phyloP scores from a whole-genome alignment of 30 jellyfish, hydroid and myxozoan genomes.

The Cassiopea andromeda region DNA sequence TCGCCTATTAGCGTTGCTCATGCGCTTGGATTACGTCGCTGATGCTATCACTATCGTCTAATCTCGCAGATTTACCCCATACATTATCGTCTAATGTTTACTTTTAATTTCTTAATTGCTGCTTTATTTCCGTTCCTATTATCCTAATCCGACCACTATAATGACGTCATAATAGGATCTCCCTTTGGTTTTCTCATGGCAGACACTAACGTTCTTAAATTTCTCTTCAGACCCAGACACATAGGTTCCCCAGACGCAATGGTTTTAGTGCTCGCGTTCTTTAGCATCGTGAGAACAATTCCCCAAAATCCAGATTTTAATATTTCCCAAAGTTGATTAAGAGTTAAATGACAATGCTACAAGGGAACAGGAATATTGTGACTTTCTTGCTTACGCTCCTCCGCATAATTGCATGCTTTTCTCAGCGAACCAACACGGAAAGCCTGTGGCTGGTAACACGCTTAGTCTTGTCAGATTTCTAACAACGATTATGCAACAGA shows the following conservation, averaged over 20 bases:
- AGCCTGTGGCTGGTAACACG: slow-evolving; percentile 11
- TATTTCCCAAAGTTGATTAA: neutral
- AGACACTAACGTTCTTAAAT: slow-evolving; percentile 40
- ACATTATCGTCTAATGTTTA: slow-evolving; percentile 13
- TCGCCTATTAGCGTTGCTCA: slow-evolving; percentile 4
- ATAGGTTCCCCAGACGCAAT: neutral
- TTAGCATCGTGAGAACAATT: slow-evolving; percentile 61
- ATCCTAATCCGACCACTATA: slow-evolving; percentile 41
- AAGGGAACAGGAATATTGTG: neutral
- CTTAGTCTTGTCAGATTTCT: slow-evolving; percentile 8
- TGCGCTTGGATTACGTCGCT: neutral
- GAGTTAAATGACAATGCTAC: slow-evolving; percentile 35
- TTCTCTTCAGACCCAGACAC: slow-evolving; percentile 21
- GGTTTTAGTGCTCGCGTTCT: slow-evolving; percentile 2
- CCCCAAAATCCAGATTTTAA: neutral
- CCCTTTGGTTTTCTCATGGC: slow-evolving; percentile 1
- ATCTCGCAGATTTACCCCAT: slow-evolving; percentile 12
- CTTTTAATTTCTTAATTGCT: slow-evolving; percentile 25
- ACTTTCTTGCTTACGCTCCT: neutral
- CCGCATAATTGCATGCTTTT: slow-evolving; percentile 17
- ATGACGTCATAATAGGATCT: slow-evolving; percentile 36
- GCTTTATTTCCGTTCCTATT: slow-evolving; percentile 35
- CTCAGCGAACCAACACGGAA: neutral
- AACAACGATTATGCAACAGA: neutral
- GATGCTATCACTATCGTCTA: slow-evolving; percentile 25